A percentile compares a stretch with the other conserved stretches of the same genome.
Evolutionary conservation across 2,113 vertebrate species (phyloP).

Genomic region (Hydrolagus affinis): DNA sequence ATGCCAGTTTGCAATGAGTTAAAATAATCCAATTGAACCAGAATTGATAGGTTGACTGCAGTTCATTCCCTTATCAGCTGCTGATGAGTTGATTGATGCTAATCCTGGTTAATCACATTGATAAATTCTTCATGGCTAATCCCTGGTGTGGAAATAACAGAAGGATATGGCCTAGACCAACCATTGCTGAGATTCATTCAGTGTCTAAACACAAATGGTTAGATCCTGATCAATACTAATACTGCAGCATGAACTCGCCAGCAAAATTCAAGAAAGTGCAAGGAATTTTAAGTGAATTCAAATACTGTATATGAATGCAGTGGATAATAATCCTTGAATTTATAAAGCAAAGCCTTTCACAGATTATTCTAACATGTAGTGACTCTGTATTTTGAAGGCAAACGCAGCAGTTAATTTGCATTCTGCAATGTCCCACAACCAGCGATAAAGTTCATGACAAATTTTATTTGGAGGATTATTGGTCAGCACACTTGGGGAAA

Average conservation of each 20-base stretch:
- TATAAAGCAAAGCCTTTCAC: too few species aligned
- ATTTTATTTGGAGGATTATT: too few species aligned
- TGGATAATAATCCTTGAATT: too few species aligned
- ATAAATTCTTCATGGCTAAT: conserved; percentile 38
- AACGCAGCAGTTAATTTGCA: too few species aligned
- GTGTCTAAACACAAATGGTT: background rate
- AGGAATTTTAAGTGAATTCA: background rate
- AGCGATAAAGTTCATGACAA: too few species aligned
- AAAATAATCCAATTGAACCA: conserved; percentile 31
- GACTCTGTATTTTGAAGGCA: too few species aligned
- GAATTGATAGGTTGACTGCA: conserved; percentile 21
- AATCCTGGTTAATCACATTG: conserved; percentile 37
- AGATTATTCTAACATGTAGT: too few species aligned
- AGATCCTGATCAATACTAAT: background rate
- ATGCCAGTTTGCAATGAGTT: background rate
- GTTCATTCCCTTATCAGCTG: background rate
- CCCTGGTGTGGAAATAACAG: conserved; percentile 38
- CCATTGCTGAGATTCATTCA: background rate
- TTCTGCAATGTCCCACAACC: too few species aligned
- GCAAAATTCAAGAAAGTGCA: background rate
- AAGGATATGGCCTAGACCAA: background rate
- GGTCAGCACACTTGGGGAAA: too few species aligned
- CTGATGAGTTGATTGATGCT: conserved; percentile 35
- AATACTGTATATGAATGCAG: background rate
- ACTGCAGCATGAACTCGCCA: background rate